Base-by-base conservation (phyloP, 1,140 invertebrate species). In the Stegodyphus mimosarum region DNA sequence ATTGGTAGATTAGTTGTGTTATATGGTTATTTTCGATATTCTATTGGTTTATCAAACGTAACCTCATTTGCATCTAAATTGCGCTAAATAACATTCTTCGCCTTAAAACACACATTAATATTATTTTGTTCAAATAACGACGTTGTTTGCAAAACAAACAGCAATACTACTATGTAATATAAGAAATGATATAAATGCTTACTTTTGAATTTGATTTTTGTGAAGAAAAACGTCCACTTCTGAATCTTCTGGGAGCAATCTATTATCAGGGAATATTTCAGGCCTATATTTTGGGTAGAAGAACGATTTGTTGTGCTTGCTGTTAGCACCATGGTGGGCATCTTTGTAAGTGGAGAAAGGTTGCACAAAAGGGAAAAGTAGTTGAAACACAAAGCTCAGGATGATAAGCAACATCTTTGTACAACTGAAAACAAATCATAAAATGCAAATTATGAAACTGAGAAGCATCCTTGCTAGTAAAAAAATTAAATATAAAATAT, bases 241-340 rank as follows among this genome's bases (percentile, higher is more conserved):
- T 5, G 63, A 74, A 6, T 84, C 88, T 86, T 88, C 88, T 11
- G 88, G 88, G 6, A 88, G 52, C n/a, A 88, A 48, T 60, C 75
- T 74, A 13, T 79, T 88, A 55, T 88, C 88, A 55, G 88, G 87
- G 48, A 87, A 88, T 3, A 87, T 17, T 5, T 80, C 85, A n/a
- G 72, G 86, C 9, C 73, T 67, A 48, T 87, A 83, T 15, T 83
- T 81, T 6, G 72, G 72, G 55, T 67, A 80, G n/a, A 63, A 87
- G 7, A 69, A 33, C 5, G 60, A 17, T 13, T 63, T 55, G 17
- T 17, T 60, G 15, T 64, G 75, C 48, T 77, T 51, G 52, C 11
- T 17, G 71, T 6, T 48, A 48, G 49, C 10, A 67, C 3, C n/a
- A 7, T 15, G 11, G 9, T 15, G n/a, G 64, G 69, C 0, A 18